Evolutionary conservation across 2,797 vertebrate genomes (phyloP), one percentile per base, ranked within the genome.

Genomic region (Luscinia megarhynchos): DNA sequence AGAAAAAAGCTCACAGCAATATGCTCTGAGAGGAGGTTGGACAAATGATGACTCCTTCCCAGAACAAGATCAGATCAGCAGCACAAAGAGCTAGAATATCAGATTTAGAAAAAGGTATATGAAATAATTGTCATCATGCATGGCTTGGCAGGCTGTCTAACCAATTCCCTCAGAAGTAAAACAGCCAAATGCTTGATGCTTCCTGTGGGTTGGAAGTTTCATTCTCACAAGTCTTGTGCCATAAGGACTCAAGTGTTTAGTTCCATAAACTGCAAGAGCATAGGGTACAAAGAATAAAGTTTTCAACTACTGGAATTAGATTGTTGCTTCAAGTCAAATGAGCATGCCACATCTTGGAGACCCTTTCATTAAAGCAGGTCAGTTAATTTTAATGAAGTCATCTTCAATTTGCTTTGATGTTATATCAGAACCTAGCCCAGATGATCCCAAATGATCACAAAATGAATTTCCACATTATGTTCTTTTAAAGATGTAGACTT

Each of bases 361-460:
- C 9, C 27, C 76, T 89, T 89, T 87, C 69, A 77, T 93, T 68
- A 86, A 79, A 91, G 84, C 80, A 81, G 76, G 73, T 86, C 91
- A 85, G 89, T 81, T 95, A 41, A 69, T 77, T 93, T 92, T 74
- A 90, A 87, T 91, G 53, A 88, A 91, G 55, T 84, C 3, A 2
- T 82, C 74, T 86, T 81, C 57, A 58, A 0, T 87, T 81, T 91
- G 36, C 85, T 90, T 94, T 94, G 84, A 85, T 91, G 78, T 78
- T 62, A 22, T 30, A 61, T 77, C 84, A 91, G 87, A 93, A 89
- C 69, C 22, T 66, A 81, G 59, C 40, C 79, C 55, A 87, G 66
- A 67, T 84, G 73, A 88, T 74, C 93, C 68, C 50, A 67, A 30
- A 69, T n/a, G 27, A 77, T 63, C 73, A 78, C 46, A 83, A 92